A percentile compares a stretch with the other conserved stretches of the same genome.
phyloP scores from a whole-genome alignment of 2,797 vertebrate species.

The Ctenosaura bakeri region DNA sequence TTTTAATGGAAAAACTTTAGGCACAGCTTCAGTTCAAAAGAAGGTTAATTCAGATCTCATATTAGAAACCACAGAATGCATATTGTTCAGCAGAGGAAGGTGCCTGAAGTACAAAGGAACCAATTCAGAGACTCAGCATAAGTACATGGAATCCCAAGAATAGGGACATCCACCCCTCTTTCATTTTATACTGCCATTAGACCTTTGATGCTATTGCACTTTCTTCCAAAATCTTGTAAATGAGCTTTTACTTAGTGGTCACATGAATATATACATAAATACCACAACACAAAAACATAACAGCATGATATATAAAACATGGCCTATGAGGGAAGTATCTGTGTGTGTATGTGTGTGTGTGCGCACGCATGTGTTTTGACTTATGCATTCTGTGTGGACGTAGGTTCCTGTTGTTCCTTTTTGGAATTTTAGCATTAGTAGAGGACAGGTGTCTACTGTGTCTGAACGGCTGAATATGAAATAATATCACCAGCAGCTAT shows the following conservation, averaged over 20 bases:
- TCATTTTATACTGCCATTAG: not conserved
- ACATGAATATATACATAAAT: not conserved
- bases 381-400: constrained; percentile 11
- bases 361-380: not conserved
- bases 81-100: not conserved
- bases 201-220: not conserved
- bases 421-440: constrained; percentile 3
- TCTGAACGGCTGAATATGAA: not conserved
- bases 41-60: accelerated
- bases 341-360: too few species aligned
- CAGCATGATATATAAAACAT: not conserved
- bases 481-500: constrained; percentile 12
- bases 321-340: not conserved
- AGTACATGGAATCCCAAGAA: not conserved
- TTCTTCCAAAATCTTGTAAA: constrained; percentile 16
- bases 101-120: constrained; percentile 2
- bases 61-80: not conserved
- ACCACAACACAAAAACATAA: not conserved
- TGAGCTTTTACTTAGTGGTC: not conserved
- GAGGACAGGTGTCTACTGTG: not conserved
- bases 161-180: not conserved
- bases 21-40: not conserved
- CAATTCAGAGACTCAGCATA: not conserved
- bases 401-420: not conserved
- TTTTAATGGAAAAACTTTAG: constrained; percentile 24